phyloP scores from a whole-genome alignment of 2,888 invertebrate genomes.

The Aproaerema taeniolella region DNA sequence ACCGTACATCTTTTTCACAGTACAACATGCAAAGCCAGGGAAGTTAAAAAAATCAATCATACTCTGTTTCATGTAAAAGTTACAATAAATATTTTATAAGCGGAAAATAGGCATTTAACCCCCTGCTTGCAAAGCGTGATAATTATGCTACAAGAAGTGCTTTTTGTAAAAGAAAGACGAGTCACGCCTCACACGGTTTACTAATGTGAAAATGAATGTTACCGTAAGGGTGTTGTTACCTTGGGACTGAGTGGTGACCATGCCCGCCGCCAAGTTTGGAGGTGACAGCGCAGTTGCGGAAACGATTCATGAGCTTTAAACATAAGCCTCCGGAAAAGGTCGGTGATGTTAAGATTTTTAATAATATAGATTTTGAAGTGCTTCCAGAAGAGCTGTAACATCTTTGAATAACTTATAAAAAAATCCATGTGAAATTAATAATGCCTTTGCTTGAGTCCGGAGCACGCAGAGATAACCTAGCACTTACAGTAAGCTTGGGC shows the following conservation, averaged over 20 bases:
- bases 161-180: constrained; percentile 44
- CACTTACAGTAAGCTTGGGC: constrained; percentile 77
- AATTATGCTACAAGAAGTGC: constrained; percentile 58
- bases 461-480: constrained; percentile 77
- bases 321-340: constrained; percentile 48
- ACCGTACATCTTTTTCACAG: too few relatives aligned
- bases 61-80: too few relatives aligned
- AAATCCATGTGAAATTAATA: constrained; percentile 65
- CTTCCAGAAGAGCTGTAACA: constrained; percentile 68
- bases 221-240: constrained; percentile 48
- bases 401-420: constrained; percentile 54
- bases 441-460: constrained; percentile 68
- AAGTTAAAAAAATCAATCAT: too few relatives aligned
- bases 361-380: constrained; percentile 50
- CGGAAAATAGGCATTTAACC: constrained; percentile 56
- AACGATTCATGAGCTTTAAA: constrained; percentile 57
- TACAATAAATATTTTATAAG: too few relatives aligned
- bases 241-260: constrained; percentile 57
- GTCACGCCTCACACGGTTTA: constrained; percentile 67
- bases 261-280: constrained; percentile 56
- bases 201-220: constrained; percentile 53
- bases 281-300: constrained; percentile 40
- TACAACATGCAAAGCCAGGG: too few relatives aligned
- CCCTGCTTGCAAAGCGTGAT: constrained; percentile 70
- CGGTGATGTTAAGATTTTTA: constrained; percentile 40